Conservation (phyloP, 2,797 vertebrate species). For the Rhincodon typus region DNA sequence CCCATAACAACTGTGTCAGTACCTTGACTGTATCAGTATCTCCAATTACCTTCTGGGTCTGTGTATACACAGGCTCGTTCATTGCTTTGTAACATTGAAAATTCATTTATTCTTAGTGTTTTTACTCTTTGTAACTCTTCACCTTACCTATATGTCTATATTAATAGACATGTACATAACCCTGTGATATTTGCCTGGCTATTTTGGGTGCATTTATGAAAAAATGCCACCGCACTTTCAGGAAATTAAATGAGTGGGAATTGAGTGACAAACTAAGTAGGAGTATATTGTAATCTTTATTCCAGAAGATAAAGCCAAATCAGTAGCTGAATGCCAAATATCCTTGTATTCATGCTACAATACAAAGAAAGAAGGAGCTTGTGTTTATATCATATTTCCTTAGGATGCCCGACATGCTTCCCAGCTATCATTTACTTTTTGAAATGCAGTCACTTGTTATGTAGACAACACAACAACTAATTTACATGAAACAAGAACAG, state of each 20-base stretch:
- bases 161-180: neutral
- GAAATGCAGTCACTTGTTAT: neutral
- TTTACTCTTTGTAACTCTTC: neutral
- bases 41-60: neutral
- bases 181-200: neutral
- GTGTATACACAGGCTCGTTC: neutral
- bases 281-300: neutral
- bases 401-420: neutral
- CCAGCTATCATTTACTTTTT: neutral
- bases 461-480: neutral
- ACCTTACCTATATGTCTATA: neutral
- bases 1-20: neutral
- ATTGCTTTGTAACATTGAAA: neutral
- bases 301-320: neutral
- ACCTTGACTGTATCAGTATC: neutral
- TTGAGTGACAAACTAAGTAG: neutral
- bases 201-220: neutral
- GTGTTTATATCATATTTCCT: neutral
- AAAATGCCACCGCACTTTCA: neutral
- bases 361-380: neutral
- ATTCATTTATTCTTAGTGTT: neutral
- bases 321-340: neutral
- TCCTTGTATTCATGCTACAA: neutral
- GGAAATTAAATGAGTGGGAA: neutral
- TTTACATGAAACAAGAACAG: neutral